Percentiles rank a stretch among this genome's conserved stretches.
phyloP scores from a whole-genome alignment of 2,888 invertebrate species.

The Eucriotettix oculatus region DNA sequence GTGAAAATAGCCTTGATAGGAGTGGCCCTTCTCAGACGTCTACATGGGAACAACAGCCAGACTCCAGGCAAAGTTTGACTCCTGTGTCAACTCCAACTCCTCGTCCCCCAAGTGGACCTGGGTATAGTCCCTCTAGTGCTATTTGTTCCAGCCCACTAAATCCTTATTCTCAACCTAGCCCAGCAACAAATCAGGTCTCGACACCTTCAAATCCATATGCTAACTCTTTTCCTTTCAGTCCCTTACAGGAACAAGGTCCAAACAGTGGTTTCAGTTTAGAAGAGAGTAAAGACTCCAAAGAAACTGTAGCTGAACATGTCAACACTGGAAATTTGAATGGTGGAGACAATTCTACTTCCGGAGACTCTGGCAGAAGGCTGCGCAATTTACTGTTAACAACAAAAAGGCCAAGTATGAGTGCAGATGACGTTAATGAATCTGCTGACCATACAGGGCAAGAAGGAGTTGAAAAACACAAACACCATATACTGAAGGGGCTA shows the following conservation, averaged over 20 bases:
- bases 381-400: slow-evolving; percentile 36
- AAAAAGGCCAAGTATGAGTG: slow-evolving; percentile 15
- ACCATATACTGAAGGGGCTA: slow-evolving; percentile 40
- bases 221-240: slow-evolving; percentile 44
- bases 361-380: slow-evolving; percentile 39
- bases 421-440: slow-evolving; percentile 13
- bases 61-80: slow-evolving; percentile 43
- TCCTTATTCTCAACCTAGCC: slow-evolving; percentile 31
- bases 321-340: slow-evolving; percentile 4
- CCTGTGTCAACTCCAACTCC: slow-evolving; percentile 45
- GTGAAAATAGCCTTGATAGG: slow-evolving; percentile 9
- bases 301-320: slow-evolving; percentile 19
- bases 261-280: slow-evolving; percentile 24
- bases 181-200: slow-evolving; percentile 26
- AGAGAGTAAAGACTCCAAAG: slow-evolving; percentile 29
- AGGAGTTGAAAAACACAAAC: slow-evolving; percentile 24
- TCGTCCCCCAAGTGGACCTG: slow-evolving; percentile 33
- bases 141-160: slow-evolving; percentile 25
- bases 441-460: slow-evolving; percentile 12
- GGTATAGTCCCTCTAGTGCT: slow-evolving; percentile 26
- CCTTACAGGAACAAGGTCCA: slow-evolving; percentile 25
- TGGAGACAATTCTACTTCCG: slow-evolving; percentile 17
- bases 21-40: slow-evolving; percentile 24
- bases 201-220: slow-evolving; percentile 27
- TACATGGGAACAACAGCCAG: slow-evolving; percentile 30